Evolutionary conservation across 2,113 vertebrate genomes (phyloP).

Genomic region (Poicephalus meyeri): DNA sequence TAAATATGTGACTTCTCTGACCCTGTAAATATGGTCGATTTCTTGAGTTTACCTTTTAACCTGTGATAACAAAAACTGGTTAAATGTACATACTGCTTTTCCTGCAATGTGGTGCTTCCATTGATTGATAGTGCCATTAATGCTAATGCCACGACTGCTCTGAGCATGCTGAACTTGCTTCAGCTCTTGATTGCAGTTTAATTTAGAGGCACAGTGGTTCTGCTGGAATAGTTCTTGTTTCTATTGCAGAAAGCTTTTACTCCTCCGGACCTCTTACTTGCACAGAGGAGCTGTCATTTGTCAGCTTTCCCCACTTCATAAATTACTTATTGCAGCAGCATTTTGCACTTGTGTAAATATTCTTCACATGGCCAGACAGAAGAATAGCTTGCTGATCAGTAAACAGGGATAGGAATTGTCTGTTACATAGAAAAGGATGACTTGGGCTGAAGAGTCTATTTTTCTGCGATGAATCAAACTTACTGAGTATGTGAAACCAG

Average conservation of each 20-base stretch:
- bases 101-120: neutral
- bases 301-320: neutral
- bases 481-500: neutral
- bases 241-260: neutral
- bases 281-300: neutral
- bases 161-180: neutral
- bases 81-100: accelerated
- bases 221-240: neutral
- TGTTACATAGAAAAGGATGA: neutral
- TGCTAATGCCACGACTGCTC: neutral
- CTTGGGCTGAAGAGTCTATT: neutral
- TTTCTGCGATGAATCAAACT: neutral
- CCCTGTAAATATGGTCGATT: neutral
- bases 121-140: neutral
- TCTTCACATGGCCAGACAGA: neutral
- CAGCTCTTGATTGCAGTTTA: neutral
- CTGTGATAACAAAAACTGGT: neutral
- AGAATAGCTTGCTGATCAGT: neutral
- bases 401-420: neutral
- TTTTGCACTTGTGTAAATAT: neutral
- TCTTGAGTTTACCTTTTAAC: neutral
- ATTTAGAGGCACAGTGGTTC: neutral
- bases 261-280: neutral
- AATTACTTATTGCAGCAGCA: neutral
- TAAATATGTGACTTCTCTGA: neutral